Conservation (phyloP, 2,113 vertebrate genomes). For the Geococcyx californianus region DNA sequence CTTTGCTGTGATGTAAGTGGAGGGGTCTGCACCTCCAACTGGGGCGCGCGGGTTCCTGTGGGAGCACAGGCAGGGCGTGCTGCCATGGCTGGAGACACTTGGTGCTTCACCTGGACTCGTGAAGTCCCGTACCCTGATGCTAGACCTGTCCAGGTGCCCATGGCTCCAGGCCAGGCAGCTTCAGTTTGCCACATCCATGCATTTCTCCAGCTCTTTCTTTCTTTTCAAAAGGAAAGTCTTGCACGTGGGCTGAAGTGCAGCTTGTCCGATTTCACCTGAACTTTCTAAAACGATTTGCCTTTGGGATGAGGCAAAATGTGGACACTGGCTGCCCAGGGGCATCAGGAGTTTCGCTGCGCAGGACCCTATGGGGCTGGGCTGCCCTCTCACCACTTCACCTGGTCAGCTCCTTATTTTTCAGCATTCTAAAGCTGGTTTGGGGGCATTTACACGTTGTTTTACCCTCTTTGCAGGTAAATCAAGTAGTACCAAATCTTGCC, state of each 20-base stretch:
- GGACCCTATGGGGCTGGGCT: background rate
- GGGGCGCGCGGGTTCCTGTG: rapidly evolving
- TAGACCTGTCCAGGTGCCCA: rapidly evolving
- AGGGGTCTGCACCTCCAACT: too few relatives aligned
- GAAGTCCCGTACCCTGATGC: rapidly evolving
- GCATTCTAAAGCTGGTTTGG: background rate
- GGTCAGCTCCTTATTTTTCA: background rate
- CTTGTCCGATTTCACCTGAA: background rate
- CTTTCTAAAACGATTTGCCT: background rate
- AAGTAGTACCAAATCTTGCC: background rate
- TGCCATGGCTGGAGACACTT: rapidly evolving
- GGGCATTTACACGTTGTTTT: background rate
- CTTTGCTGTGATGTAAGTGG: rapidly evolving
- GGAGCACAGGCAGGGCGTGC: rapidly evolving
- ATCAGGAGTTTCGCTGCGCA: rapidly evolving
- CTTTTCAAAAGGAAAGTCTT: background rate
- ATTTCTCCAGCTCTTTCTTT: background rate
- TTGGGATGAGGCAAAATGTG: rapidly evolving
- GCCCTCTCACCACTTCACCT: background rate
- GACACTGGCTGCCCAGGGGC: rapidly evolving
- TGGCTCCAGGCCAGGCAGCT: background rate
- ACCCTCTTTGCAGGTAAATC: background rate
- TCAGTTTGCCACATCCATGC: rapidly evolving
- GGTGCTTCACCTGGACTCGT: background rate
- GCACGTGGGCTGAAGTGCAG: background rate